Conservation (phyloP, 30 jellyfish, hydroid and myxozoan genomes). For the Mastigias papua region DNA sequence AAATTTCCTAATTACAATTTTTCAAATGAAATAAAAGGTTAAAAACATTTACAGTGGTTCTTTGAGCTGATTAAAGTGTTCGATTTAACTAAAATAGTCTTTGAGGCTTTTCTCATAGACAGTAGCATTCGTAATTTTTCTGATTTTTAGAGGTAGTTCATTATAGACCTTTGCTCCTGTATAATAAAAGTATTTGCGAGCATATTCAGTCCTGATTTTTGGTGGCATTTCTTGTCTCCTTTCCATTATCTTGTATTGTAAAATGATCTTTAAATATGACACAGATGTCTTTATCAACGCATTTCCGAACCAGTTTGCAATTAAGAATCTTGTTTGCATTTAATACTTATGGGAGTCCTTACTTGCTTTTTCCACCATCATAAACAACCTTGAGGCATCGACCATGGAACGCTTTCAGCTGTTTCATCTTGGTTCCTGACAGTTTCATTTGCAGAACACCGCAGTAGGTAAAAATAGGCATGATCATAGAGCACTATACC, state of each 20-base stretch:
- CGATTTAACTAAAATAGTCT: conserved; percentile 22
- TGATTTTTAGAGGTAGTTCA: conserved; percentile 68
- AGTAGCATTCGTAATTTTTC: conserved; percentile 48
- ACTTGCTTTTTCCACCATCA: conserved; percentile 53
- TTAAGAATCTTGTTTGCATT: conserved; percentile 72
- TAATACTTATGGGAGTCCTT: conserved; percentile 43
- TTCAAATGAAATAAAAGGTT: no score
- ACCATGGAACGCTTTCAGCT: conserved; percentile 55
- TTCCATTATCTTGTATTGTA: conserved; percentile 49
- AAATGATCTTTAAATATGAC: conserved; percentile 70
- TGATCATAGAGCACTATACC: conserved; percentile 61
- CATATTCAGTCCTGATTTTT: conserved; percentile 53
- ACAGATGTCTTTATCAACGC: conserved; percentile 66
- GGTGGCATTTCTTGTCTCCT: conserved; percentile 70
- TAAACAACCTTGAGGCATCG: conserved; percentile 68
- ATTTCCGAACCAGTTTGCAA: conserved; percentile 66
- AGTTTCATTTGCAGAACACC: conserved; percentile 76
- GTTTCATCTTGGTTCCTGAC: conserved; percentile 72
- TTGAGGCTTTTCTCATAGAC: conserved; percentile 50
- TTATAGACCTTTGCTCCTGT: conserved; percentile 68
- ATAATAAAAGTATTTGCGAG: conserved; percentile 63
- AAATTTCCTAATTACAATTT: no score
- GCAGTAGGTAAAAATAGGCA: conserved; percentile 79
- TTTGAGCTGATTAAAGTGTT: background rate
- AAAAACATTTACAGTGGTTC: no score